Evolutionary conservation across 2,888 invertebrate genomes (phyloP).

Genomic region (Drosophila paramelanica): DNA sequence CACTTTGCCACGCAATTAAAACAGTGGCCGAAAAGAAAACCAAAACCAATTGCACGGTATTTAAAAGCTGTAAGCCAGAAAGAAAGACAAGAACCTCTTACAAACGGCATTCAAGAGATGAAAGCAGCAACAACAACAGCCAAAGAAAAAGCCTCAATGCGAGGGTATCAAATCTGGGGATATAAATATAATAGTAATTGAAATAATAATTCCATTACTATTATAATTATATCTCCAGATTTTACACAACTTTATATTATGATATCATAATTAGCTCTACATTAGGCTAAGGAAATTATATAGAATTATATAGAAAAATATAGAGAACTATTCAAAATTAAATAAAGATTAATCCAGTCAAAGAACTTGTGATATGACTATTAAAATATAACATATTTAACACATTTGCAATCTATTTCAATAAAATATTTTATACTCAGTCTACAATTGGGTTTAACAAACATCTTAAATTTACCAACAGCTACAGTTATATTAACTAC

Average conservation of each 20-base stretch:
- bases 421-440: not conserved
- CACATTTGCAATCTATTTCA: no score
- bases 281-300: not conserved
- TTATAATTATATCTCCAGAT: not conserved
- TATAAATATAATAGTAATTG: not conserved
- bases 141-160: not conserved
- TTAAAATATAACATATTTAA: no score
- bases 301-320: no score
- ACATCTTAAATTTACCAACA: no score
- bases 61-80: slow-evolving; percentile 28
- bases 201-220: not conserved
- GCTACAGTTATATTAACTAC: no score
- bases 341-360: no score
- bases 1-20: slow-evolving; percentile 51
- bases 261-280: not conserved
- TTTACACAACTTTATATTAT: not conserved
- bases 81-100: slow-evolving; percentile 43
- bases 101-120: slow-evolving; percentile 12
- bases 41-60: slow-evolving; percentile 37
- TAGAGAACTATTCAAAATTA: no score
- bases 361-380: no score
- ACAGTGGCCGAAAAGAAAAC: slow-evolving; percentile 38
- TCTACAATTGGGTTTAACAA: no score
- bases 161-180: not conserved
- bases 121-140: slow-evolving; percentile 2